phyloP scores from a whole-genome alignment of 1,140 invertebrate species.

The Pseudomyrmex cubaensis region DNA sequence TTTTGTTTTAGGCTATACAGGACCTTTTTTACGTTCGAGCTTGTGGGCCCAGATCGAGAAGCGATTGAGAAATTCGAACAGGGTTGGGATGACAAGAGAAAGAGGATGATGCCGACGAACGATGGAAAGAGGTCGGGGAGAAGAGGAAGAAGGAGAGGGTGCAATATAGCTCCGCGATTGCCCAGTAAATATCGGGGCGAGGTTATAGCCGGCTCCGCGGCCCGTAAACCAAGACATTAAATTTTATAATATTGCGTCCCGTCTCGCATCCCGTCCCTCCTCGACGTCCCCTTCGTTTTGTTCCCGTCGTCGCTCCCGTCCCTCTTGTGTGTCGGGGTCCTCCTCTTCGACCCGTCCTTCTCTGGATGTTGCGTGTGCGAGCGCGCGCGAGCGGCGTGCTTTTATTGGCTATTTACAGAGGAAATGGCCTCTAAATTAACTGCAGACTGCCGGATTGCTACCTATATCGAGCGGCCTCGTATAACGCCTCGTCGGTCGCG shows the following conservation, averaged over 20 bases:
- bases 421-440: slow-evolving; percentile 85
- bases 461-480: slow-evolving; percentile 80
- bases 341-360: slow-evolving; percentile 50
- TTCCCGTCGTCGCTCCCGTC: slow-evolving; percentile 59
- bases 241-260: slow-evolving; percentile 85
- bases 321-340: slow-evolving; percentile 21
- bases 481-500: slow-evolving; percentile 73
- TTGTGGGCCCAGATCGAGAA: slow-evolving; percentile 64
- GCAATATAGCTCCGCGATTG: slow-evolving; percentile 82
- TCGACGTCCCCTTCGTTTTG: slow-evolving; percentile 63
- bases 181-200: slow-evolving; percentile 83
- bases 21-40: neutral
- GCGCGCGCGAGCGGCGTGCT: slow-evolving; percentile 75
- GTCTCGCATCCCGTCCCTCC: slow-evolving; percentile 69
- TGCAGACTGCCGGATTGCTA: slow-evolving; percentile 84
- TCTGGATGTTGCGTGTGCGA: slow-evolving; percentile 62
- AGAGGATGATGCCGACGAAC: slow-evolving; percentile 33
- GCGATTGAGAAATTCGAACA: slow-evolving; percentile 49
- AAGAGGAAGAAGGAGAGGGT: slow-evolving; percentile 16
- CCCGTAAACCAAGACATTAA: slow-evolving; percentile 86
- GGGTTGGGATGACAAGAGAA: slow-evolving; percentile 23
- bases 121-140: neutral
- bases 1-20: neutral
- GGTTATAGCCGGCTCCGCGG: slow-evolving; percentile 82
- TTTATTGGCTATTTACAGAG: slow-evolving; percentile 86